phyloP scores from a whole-genome alignment of 2,113 vertebrate genomes.

The Paradisaea rubra region DNA sequence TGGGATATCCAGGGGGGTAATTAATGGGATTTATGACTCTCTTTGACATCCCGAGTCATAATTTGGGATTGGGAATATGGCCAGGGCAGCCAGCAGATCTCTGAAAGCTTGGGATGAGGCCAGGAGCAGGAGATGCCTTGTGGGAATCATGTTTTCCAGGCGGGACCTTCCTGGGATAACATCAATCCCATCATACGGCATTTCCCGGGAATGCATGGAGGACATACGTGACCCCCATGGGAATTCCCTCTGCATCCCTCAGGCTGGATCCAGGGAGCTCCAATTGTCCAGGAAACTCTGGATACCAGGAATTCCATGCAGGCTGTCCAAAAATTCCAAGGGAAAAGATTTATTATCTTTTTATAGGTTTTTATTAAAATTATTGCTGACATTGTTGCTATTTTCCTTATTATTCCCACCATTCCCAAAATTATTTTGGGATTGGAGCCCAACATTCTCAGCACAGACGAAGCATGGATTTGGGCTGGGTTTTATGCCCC shows the following conservation, averaged over 20 bases:
- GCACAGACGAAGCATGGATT: background rate
- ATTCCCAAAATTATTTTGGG: background rate
- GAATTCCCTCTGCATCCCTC: background rate
- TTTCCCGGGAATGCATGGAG: background rate
- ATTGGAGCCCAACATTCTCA: background rate
- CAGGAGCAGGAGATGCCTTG: background rate
- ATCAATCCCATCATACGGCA: fast-evolving
- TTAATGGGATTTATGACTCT: background rate
- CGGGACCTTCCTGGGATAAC: background rate
- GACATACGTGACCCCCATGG: fast-evolving
- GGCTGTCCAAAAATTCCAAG: background rate
- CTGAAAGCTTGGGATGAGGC: background rate
- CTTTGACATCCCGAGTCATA: background rate
- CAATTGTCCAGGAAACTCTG: too few species aligned
- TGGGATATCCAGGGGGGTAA: background rate
- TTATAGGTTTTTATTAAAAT: background rate
- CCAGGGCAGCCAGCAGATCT: background rate
- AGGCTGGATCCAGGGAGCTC: fast-evolving
- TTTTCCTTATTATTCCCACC: background rate
- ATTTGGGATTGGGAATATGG: background rate
- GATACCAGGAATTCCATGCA: too few species aligned
- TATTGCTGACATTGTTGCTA: fast-evolving
- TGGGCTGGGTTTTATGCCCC: background rate
- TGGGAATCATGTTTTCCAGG: background rate
- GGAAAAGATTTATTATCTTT: fast-evolving